Evolutionary conservation across 2,113 vertebrate genomes (phyloP).

Genomic region (Lutjanus erythropterus): DNA sequence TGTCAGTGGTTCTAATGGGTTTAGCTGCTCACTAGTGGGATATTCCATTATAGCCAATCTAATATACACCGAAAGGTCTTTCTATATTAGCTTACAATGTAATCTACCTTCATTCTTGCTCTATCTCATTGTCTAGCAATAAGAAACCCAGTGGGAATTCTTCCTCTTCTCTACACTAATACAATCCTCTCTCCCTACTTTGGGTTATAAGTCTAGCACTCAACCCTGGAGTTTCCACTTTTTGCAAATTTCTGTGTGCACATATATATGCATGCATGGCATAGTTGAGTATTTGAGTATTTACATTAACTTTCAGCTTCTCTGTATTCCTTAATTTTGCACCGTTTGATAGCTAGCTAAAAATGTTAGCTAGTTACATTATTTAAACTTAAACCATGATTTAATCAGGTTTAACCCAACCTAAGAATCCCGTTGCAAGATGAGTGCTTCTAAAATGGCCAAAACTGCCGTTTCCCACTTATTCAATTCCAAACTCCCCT

Average conservation of each 20-base stretch:
- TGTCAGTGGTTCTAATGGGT: conserved; percentile 71
- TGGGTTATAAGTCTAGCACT: background rate
- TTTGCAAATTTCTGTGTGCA: background rate
- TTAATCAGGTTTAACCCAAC: too few relatives aligned
- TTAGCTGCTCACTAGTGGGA: conserved; percentile 65
- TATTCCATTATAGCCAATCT: conserved; percentile 56
- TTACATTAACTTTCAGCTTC: too few relatives aligned
- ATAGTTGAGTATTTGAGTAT: too few relatives aligned
- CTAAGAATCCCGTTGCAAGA: conserved; percentile 22
- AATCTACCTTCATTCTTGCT: conserved; percentile 52
- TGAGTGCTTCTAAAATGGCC: conserved; percentile 58
- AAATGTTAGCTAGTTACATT: too few relatives aligned
- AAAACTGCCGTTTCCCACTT: conserved; percentile 57
- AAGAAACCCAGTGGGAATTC: conserved; percentile 26
- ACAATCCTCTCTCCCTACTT: background rate
- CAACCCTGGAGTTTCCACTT: background rate
- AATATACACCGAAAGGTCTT: conserved; percentile 54
- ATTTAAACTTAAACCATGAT: too few relatives aligned
- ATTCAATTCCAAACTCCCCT: conserved; percentile 64
- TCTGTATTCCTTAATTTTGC: too few relatives aligned
- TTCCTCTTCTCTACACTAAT: conserved; percentile 1
- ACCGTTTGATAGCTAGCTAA: too few relatives aligned
- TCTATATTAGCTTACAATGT: conserved; percentile 44
- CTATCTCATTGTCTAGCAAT: conserved; percentile 36
- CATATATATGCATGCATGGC: background rate